A percentile compares a stretch with the other conserved stretches of the same genome.
Conservation (phyloP, 2,113 vertebrate genomes). For the Scytalopus superciliaris region DNA sequence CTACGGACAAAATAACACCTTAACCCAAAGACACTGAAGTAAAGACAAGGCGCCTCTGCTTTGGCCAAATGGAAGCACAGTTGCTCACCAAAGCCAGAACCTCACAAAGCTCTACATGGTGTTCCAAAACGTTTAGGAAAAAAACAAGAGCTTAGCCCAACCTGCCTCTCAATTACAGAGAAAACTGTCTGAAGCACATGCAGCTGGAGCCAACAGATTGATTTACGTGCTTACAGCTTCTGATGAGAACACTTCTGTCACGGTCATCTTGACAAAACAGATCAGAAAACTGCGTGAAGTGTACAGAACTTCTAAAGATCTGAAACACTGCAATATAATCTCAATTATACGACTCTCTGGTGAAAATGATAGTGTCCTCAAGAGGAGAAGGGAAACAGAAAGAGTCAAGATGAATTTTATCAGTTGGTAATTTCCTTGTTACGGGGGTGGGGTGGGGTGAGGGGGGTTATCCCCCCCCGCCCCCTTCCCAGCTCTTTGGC, state of each 20-base stretch:
- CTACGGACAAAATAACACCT: not conserved
- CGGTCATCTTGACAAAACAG: not conserved
- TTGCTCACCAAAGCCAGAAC: not conserved
- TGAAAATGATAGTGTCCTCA: not conserved
- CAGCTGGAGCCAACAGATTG: not conserved
- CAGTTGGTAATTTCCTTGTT: not conserved
- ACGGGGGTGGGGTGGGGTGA: not conserved
- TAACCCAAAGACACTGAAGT: not conserved
- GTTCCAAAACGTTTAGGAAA: not conserved
- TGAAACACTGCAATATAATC: not conserved
- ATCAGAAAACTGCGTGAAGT: not conserved
- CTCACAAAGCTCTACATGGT: not conserved
- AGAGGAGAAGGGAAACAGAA: not conserved
- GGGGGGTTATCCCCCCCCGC: not conserved
- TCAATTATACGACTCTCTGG: not conserved
- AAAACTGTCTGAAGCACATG: not conserved
- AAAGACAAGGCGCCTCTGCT: not conserved
- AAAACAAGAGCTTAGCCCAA: not conserved
- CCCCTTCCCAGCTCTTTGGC: not conserved
- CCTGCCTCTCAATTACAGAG: not conserved
- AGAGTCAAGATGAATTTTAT: not conserved
- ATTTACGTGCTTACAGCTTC: not conserved
- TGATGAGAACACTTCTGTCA: not conserved
- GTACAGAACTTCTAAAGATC: not conserved
- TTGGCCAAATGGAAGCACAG: not conserved